Evolutionary conservation across 2,888 invertebrate species (phyloP).

Genomic region (Sicus ferrugineus): DNA sequence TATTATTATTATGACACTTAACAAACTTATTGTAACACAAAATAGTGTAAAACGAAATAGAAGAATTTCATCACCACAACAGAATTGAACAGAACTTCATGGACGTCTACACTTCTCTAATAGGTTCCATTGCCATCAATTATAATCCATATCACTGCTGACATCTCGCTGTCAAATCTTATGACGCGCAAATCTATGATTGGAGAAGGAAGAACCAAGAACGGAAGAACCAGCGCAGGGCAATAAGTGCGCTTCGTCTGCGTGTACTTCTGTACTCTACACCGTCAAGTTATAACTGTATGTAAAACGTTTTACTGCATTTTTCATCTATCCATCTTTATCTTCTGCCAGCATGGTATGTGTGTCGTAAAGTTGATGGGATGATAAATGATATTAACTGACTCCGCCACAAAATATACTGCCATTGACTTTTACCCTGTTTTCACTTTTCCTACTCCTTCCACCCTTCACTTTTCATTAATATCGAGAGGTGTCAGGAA

Average conservation of each 20-base stretch:
- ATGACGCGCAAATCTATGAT: constrained; percentile 22
- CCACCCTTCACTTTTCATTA: neutral
- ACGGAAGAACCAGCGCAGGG: neutral
- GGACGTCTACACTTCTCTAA: constrained; percentile 35
- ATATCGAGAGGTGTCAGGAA: too few species aligned
- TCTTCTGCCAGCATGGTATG: constrained; percentile 34
- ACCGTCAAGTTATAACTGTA: neutral
- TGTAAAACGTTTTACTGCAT: constrained; percentile 18
- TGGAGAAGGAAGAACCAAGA: constrained; percentile 6
- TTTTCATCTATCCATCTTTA: neutral
- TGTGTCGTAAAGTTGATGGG: constrained; percentile 54
- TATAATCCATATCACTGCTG: constrained; percentile 46
- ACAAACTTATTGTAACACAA: too few species aligned
- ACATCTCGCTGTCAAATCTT: constrained; percentile 31
- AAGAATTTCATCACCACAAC: neutral
- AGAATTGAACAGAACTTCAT: neutral
- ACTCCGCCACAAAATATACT: constrained; percentile 24
- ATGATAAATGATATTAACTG: constrained; percentile 54
- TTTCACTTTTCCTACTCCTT: neutral
- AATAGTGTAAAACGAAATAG: constrained; percentile 35
- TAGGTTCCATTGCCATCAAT: constrained; percentile 54
- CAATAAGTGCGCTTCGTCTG: neutral
- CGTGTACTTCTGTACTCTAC: neutral
- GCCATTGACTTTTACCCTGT: neutral
- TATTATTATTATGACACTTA: too few species aligned